phyloP scores from a whole-genome alignment of 1,140 invertebrate genomes.

The Potamilus streckersoni region DNA sequence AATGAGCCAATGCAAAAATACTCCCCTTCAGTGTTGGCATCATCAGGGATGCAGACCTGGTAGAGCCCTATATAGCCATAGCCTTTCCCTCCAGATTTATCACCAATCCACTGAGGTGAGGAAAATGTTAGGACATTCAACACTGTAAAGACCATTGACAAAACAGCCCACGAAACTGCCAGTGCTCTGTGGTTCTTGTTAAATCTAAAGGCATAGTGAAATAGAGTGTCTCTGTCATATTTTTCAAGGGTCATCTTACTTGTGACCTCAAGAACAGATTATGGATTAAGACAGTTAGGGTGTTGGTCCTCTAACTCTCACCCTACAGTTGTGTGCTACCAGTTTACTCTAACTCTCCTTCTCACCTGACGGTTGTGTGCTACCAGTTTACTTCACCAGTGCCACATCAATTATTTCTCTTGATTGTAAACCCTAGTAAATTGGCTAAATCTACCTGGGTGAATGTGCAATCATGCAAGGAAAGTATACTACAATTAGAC shows the following conservation, averaged over 20 bases:
- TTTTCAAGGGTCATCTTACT: conserved; percentile 22
- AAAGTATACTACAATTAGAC: no score
- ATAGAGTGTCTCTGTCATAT: conserved; percentile 26
- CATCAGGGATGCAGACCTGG: conserved; percentile 77
- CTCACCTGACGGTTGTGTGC: conserved; percentile 3
- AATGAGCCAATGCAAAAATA: conserved; percentile 80
- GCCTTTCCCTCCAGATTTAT: conserved; percentile 79
- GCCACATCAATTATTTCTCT: no score
- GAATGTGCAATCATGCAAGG: no score
- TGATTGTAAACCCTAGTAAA: no score
- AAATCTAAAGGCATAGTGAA: conserved; percentile 26
- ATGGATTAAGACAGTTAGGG: background rate
- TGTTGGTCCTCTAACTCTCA: background rate
- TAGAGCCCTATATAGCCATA: conserved; percentile 90
- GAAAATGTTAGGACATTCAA: conserved; percentile 92
- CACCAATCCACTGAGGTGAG: conserved; percentile 93
- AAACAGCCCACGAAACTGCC: conserved; percentile 96
- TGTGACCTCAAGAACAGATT: background rate
- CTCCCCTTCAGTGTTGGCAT: background rate
- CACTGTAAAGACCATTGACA: conserved; percentile 94
- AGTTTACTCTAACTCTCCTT: background rate
- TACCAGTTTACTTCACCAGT: background rate
- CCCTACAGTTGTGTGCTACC: conserved; percentile 5
- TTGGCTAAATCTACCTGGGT: no score
- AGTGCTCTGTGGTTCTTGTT: conserved; percentile 78